These are phyloP conservation scores for Aspidiotus destructor DNA, from an alignment of 2,888 invertebrate genomes.

Conservation along the genomic window DNA sequence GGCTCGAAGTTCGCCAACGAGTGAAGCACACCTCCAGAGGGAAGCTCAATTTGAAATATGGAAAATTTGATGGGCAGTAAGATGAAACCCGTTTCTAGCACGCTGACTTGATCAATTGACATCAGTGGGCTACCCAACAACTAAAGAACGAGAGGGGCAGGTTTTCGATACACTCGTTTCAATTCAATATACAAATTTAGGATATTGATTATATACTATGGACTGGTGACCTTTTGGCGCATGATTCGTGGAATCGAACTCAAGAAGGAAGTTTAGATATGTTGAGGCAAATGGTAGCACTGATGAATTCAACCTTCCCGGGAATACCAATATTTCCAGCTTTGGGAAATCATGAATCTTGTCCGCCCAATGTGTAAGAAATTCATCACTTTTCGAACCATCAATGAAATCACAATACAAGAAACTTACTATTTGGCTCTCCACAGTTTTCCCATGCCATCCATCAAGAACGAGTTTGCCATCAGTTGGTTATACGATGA, in stretches of 20 bases:
- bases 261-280: constrained; percentile 77
- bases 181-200: constrained; percentile 42
- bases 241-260: constrained; percentile 91
- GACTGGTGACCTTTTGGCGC: constrained; percentile 94
- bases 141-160: too few species aligned
- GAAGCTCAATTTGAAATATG: too few species aligned
- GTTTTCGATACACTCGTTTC: too few species aligned
- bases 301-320: constrained; percentile 79
- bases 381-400: neutral
- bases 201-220: constrained; percentile 89
- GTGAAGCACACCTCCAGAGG: too few species aligned
- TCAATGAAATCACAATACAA: too few species aligned
- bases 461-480: constrained; percentile 68
- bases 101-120: too few species aligned
- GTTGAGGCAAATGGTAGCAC: constrained; percentile 71
- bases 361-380: constrained; percentile 78
- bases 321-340: constrained; percentile 88
- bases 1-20: too few species aligned
- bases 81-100: too few species aligned
- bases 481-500: constrained; percentile 90
- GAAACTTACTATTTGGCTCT: neutral
- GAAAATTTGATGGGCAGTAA: too few species aligned
- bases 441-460: constrained; percentile 73
- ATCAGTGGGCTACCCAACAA: too few species aligned
- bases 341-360: constrained; percentile 91